A percentile compares a stretch with the other conserved stretches of the same genome.
Evolutionary conservation across 2,888 invertebrate genomes (phyloP).

Genomic region (Merodon equestris): DNA sequence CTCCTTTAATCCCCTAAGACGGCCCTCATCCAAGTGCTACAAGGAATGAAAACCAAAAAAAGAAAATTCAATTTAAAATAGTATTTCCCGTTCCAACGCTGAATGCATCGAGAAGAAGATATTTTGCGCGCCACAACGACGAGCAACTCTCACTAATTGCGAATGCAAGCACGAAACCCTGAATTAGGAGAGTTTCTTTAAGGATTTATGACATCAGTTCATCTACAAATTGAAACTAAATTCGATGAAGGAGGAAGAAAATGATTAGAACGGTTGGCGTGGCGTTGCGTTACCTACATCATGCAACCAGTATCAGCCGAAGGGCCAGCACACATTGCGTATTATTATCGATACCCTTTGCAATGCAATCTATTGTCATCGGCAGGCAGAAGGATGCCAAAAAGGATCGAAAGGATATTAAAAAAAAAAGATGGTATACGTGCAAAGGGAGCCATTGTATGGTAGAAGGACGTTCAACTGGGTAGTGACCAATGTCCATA

Average conservation of each 20-base stretch:
- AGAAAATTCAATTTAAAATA: slow-evolving; percentile 28
- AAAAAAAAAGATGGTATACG: slow-evolving; percentile 28
- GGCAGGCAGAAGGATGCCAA: slow-evolving; percentile 21
- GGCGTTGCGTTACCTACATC: slow-evolving; percentile 50
- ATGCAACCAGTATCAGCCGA: slow-evolving; percentile 44
- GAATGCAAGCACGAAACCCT: slow-evolving; percentile 34
- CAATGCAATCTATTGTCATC: slow-evolving; percentile 37
- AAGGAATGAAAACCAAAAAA: slow-evolving; percentile 32
- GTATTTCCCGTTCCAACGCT: slow-evolving; percentile 27
- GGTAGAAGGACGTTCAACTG: not conserved
- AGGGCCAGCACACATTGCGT: slow-evolving; percentile 48
- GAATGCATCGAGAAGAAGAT: not conserved
- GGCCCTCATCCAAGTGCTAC: not conserved
- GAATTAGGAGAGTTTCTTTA: slow-evolving; percentile 39
- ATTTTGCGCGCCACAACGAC: slow-evolving; percentile 49
- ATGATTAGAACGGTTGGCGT: slow-evolving; percentile 25
- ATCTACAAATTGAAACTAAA: slow-evolving; percentile 56
- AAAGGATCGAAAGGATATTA: slow-evolving; percentile 10
- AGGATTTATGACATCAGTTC: slow-evolving; percentile 18
- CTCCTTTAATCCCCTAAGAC: slow-evolving; percentile 28
- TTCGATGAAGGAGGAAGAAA: slow-evolving; percentile 37
- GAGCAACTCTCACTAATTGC: slow-evolving; percentile 43
- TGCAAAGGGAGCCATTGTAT: slow-evolving; percentile 35
- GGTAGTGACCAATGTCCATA: slow-evolving; percentile 63
- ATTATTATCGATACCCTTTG: slow-evolving; percentile 62